Evolutionary conservation across 2,888 invertebrate genomes (phyloP).

Genomic region (Noctua fimbriata): DNA sequence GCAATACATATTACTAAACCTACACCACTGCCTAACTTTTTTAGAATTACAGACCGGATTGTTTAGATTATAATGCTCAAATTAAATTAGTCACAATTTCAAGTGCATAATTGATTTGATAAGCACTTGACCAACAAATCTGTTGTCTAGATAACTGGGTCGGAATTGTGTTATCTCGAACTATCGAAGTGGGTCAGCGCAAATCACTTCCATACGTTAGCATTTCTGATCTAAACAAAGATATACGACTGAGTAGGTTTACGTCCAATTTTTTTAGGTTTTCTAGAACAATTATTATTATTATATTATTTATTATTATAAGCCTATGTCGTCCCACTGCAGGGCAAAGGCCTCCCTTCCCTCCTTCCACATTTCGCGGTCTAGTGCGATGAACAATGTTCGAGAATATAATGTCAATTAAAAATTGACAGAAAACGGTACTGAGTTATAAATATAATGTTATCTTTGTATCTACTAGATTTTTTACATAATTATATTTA

Average conservation of each 20-base stretch:
- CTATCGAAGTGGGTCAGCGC: constrained; percentile 49
- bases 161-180: constrained; percentile 27
- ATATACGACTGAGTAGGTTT: constrained; percentile 4
- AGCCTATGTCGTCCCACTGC: too few species aligned
- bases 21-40: not conserved
- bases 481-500: not conserved
- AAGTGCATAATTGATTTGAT: constrained; percentile 33
- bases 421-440: not conserved
- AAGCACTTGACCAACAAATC: constrained; percentile 32
- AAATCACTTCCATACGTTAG: constrained; percentile 32
- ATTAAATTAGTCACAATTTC: constrained; percentile 11
- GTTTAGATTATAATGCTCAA: not conserved
- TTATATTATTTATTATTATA: too few species aligned
- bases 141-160: constrained; percentile 27
- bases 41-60: not conserved
- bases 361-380: too few species aligned
- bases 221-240: constrained; percentile 19
- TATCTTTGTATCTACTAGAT: not conserved
- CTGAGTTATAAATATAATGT: not conserved
- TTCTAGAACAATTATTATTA: not conserved
- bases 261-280: not conserved
- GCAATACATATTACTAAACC: not conserved
- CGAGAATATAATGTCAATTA: not conserved
- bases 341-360: too few species aligned
- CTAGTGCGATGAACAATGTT: too few species aligned